Evolutionary conservation across 2,113 vertebrate species (phyloP), one percentile per base, ranked within the genome.

Genomic region (Bubalus kerabau): DNA sequence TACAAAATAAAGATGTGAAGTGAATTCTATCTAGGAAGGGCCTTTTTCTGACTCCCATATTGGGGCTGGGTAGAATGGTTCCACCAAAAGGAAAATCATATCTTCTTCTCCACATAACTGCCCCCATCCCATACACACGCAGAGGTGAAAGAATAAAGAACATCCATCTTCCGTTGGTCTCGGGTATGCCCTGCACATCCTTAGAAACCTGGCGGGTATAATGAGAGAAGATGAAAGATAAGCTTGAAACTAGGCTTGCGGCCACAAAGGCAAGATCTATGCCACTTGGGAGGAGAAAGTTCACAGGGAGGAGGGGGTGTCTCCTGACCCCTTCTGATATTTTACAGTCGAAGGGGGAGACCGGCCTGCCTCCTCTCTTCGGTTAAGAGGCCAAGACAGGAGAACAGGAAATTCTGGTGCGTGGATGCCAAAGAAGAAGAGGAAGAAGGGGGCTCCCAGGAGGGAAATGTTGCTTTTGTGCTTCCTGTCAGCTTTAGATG

Each of bases 1-100:
- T 98, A 97, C 93, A 98, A 98, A 94, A 92, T 67, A 97, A 97
- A 94, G 95, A 93, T 98, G 91, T 96, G 97, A 78, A 87, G 91
- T 59, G 96, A 98, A 95, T 98, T 98, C 90, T 83, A 43, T 97
- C 89, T 97, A 98, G 97, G 97, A 97, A 94, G 23, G 0, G 89
- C 96, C 91, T 95, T 97, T 95, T 97, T 71, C 84, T 60, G 96
- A 97, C 74, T 71, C 60, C 82, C 91, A 93, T 86, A 4, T 46
- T 96, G 92, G 94, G 87, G 84, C 80, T 62, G 40, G 36, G 64
- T 87, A 90, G 91, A 98, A 95, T 32, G 95, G 43, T 94, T 95
- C 52, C 87, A 87, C 5, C 67, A 48, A 62, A 64, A 80, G 78
- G 87, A 91, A 95, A 94, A 87, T 94, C 7, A 6, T 43, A 26